Conservation (phyloP, 2,797 vertebrate genomes). For the Phoxinus dragarum region DNA sequence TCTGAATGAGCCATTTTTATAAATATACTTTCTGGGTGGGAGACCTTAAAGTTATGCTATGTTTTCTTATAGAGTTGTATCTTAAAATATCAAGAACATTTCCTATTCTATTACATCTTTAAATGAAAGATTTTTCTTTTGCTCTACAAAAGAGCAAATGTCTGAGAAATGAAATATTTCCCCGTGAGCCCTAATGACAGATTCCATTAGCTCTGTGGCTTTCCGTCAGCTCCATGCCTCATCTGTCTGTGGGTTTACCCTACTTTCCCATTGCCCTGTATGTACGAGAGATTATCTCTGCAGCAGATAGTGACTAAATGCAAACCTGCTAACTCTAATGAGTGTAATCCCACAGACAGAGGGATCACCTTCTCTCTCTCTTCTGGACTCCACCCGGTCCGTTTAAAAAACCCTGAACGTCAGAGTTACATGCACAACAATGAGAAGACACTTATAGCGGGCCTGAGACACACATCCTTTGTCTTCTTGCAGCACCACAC, state of each 20-base stretch:
- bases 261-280: slow-evolving; percentile 25
- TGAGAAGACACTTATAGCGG: background rate
- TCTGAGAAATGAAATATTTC: background rate
- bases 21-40: background rate
- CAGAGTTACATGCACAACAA: slow-evolving; percentile 15
- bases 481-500: background rate
- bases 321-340: slow-evolving; percentile 74
- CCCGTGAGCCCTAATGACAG: background rate
- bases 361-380: slow-evolving; percentile 70
- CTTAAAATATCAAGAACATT: background rate
- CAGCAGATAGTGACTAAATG: slow-evolving; percentile 34
- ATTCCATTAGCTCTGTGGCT: slow-evolving; percentile 16
- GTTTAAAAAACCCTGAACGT: background rate
- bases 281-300: slow-evolving; percentile 67
- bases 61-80: background rate
- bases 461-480: background rate
- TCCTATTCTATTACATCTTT: background rate
- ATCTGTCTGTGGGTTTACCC: slow-evolving; percentile 31
- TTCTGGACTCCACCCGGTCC: background rate
- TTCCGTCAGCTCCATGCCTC: slow-evolving; percentile 9
- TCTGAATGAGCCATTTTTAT: background rate
- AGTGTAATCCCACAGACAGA: slow-evolving; percentile 75
- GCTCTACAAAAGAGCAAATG: background rate
- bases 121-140: background rate
- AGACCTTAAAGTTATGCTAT: background rate